Conservation (phyloP, 2,888 invertebrate genomes). For the Phengaris arion region DNA sequence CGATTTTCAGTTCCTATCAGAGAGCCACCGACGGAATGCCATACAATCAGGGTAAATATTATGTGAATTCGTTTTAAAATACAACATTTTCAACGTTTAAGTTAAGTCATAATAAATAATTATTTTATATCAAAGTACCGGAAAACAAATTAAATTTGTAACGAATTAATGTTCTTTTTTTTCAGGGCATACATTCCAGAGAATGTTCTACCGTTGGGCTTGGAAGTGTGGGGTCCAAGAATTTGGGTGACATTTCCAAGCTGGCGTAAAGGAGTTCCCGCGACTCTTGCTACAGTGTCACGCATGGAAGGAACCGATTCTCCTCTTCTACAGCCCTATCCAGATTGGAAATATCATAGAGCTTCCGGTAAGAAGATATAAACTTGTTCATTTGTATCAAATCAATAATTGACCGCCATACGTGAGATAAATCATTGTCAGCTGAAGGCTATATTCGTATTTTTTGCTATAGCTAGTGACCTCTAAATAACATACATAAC, state of each 20-base stretch:
- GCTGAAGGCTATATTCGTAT: not conserved
- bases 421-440: constrained; percentile 6
- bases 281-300: constrained; percentile 84
- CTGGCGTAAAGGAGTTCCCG: constrained; percentile 87
- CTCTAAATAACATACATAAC: not conserved
- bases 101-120: no score
- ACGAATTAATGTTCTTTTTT: constrained; percentile 33
- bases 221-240: constrained; percentile 84
- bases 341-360: constrained; percentile 85
- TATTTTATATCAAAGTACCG: no score
- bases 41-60: constrained; percentile 74
- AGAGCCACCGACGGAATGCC: constrained; percentile 78
- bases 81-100: not conserved
- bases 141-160: no score
- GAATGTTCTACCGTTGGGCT: constrained; percentile 86
- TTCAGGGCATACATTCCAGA: constrained; percentile 81
- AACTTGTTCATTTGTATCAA: not conserved
- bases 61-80: not conserved
- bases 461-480: not conserved
- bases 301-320: constrained; percentile 74
- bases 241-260: constrained; percentile 88
- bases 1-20: constrained; percentile 85
- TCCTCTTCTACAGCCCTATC: constrained; percentile 86
- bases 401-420: not conserved
- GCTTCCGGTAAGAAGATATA: constrained; percentile 65